phyloP scores from a whole-genome alignment of 2,113 vertebrate genomes.

The Nothoprocta perdicaria region DNA sequence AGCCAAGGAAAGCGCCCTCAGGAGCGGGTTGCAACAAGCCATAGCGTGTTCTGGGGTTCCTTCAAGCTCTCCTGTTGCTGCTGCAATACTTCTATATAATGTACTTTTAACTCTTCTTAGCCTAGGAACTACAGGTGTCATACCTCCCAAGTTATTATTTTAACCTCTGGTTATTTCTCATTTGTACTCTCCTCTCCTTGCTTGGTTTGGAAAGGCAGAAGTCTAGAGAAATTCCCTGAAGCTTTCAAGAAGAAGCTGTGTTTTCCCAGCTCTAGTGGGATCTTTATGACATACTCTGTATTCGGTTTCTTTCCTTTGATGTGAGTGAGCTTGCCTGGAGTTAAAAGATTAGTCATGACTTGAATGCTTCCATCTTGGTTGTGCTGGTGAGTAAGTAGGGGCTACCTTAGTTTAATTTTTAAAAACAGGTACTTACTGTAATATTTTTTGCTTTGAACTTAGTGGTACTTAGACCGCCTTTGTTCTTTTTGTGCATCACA shows the following conservation, averaged over 20 bases:
- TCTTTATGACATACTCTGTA: not conserved
- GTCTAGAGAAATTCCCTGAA: not conserved
- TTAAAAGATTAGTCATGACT: slow-evolving; percentile 40
- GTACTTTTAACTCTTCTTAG: not conserved
- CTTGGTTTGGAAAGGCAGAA: not conserved
- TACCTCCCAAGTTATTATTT: not conserved
- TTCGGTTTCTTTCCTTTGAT: slow-evolving; percentile 46
- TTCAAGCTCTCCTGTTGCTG: not conserved
- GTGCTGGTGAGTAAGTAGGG: slow-evolving; percentile 9
- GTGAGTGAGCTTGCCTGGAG: slow-evolving; percentile 48
- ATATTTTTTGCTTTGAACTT: not conserved
- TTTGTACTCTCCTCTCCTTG: not conserved
- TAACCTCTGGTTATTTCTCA: not conserved
- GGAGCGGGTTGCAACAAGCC: slow-evolving; percentile 45
- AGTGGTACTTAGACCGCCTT: not conserved
- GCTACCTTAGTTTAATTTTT: not conserved
- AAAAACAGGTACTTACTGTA: not conserved
- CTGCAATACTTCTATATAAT: slow-evolving; percentile 10
- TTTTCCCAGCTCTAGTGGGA: not conserved
- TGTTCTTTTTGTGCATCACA: not conserved
- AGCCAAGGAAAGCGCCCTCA: not conserved
- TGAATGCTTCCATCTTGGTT: slow-evolving; percentile 14
- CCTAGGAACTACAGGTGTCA: not conserved
- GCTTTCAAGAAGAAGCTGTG: not conserved
- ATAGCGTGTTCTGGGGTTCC: slow-evolving; percentile 8